Evolutionary conservation across 2,888 invertebrate genomes (phyloP), one percentile per base, ranked within the genome.

Genomic region (Tethea ocularis): DNA sequence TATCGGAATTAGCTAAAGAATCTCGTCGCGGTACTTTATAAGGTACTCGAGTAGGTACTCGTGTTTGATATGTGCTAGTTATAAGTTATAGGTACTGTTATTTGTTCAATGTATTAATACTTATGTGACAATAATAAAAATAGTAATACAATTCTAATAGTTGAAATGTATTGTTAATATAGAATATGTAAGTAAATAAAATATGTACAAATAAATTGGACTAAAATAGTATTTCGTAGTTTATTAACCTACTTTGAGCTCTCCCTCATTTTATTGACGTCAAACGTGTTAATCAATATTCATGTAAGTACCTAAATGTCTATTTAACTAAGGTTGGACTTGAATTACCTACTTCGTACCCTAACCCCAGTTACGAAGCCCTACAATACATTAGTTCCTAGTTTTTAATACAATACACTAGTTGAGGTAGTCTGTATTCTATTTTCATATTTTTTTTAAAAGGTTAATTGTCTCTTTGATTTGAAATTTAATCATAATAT

Each of bases 341-440:
- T 17, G 20, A 10, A 3, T 17, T n/a, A 46, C 46, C 20, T n/a
- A n/a, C 20, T 20, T 46, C 46, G 20, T 46, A 20, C 46, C 20
- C 17, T 17, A 17, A 54, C 54, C 20, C 33, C 33, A 54, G 33
- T 36, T 33, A 22, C 22, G 54, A 54, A 54, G 36, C 33, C 54
- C 29, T 36, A 54, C 33, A 33, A 53, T 41, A 8, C 54, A 8
- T 54, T 10, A 13, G 22, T 54, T 6, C 20, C 29, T 54, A 54
- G 54, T 17, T 17, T 46, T 46, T 4, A 46, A 17, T 10, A 54
- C 36, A 33, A 10, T 54, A 22, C 33, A 17, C 33, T 33, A 36
- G 11, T 10, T 20, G 2, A 1, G 5, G 7, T 26, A 33, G 3
- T 33, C 33, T 53, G 15, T 15, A 52, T 15, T 8, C 24, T 52